Base-by-base conservation (phyloP, 2,113 vertebrate genomes). In the Benthochromis sp. region DNA sequence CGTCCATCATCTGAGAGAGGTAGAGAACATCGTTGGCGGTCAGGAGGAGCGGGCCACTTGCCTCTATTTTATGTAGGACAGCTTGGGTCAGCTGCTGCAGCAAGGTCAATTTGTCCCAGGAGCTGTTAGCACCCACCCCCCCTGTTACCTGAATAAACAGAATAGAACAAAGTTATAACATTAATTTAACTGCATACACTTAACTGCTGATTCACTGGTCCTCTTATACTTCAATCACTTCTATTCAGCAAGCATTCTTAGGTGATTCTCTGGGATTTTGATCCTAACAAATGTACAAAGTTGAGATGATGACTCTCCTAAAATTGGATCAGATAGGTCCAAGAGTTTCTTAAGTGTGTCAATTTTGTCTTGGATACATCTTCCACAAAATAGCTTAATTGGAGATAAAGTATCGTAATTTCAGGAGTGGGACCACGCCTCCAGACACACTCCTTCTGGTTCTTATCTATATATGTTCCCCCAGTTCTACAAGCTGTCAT, bases 41-140 rank as follows among this genome's bases (percentile, higher is more conserved):
- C 34, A 93, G 85, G 11, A 86, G 63, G 40, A 84, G 81, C 2
- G 52, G 38, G 50, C 61, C 85, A 5, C 71, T 78, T 0, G n/a
- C 61, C 78, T 96, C 92, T 78, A 95, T 3, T 10, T 31, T 40
- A 21, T 76, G 86, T 38, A 96, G 85, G 66, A 95, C 78, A 17
- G 87, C 88, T 24, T 66, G 84, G 53, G 92, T 92, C 84, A 96
- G 82, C 55, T 82, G 85, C 84, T 88, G 85, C 71, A 95, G 47
- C 14, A 69, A 90, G 31, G 82, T 61, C 73, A 95, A 88, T 50
- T 83, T 85, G 53, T 87, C 86, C 29, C 40, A 52, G 6, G 90
- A 89, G 5, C 71, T 50, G 53, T 95, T 95, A 9, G 69, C 21
- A 19, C 83, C 88, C 19, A 88, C 55, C 57, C 91, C 81, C 21